A percentile compares a stretch with the other conserved stretches of the same genome.
Conservation (phyloP, 2,888 invertebrate genomes). For the Drosophila rellima region DNA sequence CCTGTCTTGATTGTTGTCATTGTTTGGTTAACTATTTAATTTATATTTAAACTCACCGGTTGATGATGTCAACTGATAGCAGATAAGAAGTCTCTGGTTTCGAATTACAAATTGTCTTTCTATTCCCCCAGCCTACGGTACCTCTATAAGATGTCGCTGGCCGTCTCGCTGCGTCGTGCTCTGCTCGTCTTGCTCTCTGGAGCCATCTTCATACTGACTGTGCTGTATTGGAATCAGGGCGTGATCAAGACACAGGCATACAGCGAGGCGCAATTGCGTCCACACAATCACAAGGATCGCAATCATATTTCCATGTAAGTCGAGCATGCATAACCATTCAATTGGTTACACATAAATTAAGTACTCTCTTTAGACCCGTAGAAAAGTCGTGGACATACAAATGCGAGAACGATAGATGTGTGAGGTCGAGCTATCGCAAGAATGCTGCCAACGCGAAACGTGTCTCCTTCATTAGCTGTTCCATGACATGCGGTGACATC, state of each 20-base stretch:
- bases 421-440: slow-evolving; percentile 86
- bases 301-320: slow-evolving; percentile 80
- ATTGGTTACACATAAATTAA: neutral
- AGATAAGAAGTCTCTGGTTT: slow-evolving; percentile 4
- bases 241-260: slow-evolving; percentile 85
- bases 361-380: slow-evolving; percentile 75
- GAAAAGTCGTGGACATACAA: slow-evolving; percentile 91
- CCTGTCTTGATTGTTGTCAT: slow-evolving; percentile 23
- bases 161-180: slow-evolving; percentile 87
- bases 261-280: slow-evolving; percentile 83
- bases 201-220: slow-evolving; percentile 87
- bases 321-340: neutral
- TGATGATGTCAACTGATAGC: slow-evolving; percentile 39
- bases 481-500: slow-evolving; percentile 90
- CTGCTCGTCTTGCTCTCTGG: slow-evolving; percentile 87
- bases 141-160: slow-evolving; percentile 85
- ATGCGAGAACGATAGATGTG: slow-evolving; percentile 90
- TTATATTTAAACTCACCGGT: slow-evolving; percentile 29
- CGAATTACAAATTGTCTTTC: neutral
- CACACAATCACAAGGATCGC: slow-evolving; percentile 68
- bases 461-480: slow-evolving; percentile 90
- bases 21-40: slow-evolving; percentile 49
- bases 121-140: slow-evolving; percentile 83
- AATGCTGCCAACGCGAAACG: slow-evolving; percentile 69
- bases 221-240: slow-evolving; percentile 89